These are phyloP conservation scores for Megamerina dolium DNA, from an alignment of 2,888 invertebrate genomes.

Conservation along the genomic window DNA sequence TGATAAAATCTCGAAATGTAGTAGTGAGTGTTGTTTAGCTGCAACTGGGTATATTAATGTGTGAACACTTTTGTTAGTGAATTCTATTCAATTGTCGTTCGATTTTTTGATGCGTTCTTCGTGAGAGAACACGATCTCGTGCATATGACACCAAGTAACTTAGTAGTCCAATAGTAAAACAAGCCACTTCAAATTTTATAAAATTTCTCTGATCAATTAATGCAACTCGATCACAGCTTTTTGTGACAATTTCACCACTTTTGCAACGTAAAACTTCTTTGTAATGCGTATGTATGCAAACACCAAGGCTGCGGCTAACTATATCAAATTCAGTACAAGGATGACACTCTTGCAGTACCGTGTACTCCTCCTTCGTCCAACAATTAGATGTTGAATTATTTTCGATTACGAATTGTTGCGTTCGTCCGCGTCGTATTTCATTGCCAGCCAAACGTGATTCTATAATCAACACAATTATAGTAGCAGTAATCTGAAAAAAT, in stretches of 20 bases:
- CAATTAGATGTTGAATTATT: slow-evolving; percentile 78
- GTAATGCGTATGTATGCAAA: slow-evolving; percentile 75
- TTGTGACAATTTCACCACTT: slow-evolving; percentile 72
- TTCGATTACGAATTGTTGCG: slow-evolving; percentile 59
- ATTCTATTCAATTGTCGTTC: slow-evolving; percentile 42
- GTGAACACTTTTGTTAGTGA: slow-evolving; percentile 27
- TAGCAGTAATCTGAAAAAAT: too few relatives aligned
- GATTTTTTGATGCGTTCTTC: slow-evolving; percentile 37
- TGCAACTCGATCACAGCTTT: slow-evolving; percentile 81
- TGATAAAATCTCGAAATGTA: too few relatives aligned
- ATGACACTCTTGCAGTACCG: slow-evolving; percentile 67
- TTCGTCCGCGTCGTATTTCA: slow-evolving; percentile 24
- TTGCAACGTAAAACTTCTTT: slow-evolving; percentile 77
- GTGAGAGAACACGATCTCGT: slow-evolving; percentile 37
- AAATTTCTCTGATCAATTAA: slow-evolving; percentile 79
- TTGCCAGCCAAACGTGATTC: slow-evolving; percentile 58
- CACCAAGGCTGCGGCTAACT: slow-evolving; percentile 71
- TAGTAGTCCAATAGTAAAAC: slow-evolving; percentile 36
- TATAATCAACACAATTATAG: slow-evolving; percentile 72
- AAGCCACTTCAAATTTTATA: slow-evolving; percentile 40
- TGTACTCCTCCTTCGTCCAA: slow-evolving; percentile 65
- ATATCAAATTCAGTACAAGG: slow-evolving; percentile 85
- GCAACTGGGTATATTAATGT: too few relatives aligned
- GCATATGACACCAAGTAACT: slow-evolving; percentile 39
- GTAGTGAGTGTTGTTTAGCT: too few relatives aligned